Evolutionary conservation across 2,113 vertebrate species (phyloP), one percentile per base, ranked within the genome.

Genomic region (Butorides virescens): DNA sequence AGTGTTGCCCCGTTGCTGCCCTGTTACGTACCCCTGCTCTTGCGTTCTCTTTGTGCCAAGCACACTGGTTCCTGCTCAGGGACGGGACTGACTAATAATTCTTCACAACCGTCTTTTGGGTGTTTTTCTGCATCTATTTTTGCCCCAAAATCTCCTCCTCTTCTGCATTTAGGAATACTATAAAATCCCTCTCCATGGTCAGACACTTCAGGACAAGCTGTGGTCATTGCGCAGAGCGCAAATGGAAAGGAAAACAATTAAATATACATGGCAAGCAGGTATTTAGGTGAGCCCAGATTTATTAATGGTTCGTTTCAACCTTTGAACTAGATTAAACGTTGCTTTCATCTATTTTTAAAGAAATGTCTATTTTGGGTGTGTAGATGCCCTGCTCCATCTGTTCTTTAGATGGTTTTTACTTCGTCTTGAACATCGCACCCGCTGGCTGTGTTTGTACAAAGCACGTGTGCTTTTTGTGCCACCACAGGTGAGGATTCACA

Each of bases 271-370:
- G 19, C 65, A 71, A 55, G 73, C 61, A 90, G 70, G 70, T 90
- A 71, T 81, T 93, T 78, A 67, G 77, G 44, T 19, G 6, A 85
- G 73, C 68, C 68, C 27, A 30, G 46, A 26, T 78, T 84, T 81
- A n/a, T 81, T 91, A 90, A 71, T 77, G 81, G n/a, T 71, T 95
- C 42, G n/a, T 87, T 89, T 94, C 73, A 59, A 70, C 84, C 68
- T 91, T 71, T 68, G 73, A 81, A 25, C 65, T 67, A 25, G 71
- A 93, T 84, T 67, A 93, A 78, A 58, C 39, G 55, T 78, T 91
- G 70, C 50, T 74, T 84, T 95, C 81, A 85, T 95, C 87, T 87
- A 46, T 94, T 95, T 97, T 95, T 93, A 85, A 96, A 72, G 66
- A 36, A 84, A 73, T 29, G 37, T 22, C 88, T 93, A 6, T 36